These are phyloP conservation scores for Julus scanicus DNA, from an alignment of 2,888 invertebrate species.

Conservation along the genomic window DNA sequence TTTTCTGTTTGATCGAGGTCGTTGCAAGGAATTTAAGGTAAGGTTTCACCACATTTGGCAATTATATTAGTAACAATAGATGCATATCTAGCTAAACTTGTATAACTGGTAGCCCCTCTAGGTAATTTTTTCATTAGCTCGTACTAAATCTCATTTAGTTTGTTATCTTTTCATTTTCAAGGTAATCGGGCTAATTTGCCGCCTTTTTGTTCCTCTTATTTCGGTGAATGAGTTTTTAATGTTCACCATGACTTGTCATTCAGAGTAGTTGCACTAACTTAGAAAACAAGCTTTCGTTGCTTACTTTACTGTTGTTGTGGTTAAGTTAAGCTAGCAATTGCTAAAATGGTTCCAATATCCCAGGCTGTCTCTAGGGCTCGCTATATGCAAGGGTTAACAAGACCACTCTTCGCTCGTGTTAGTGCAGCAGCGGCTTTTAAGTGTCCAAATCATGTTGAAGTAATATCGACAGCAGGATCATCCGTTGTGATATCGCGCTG, in stretches of 20 bases:
- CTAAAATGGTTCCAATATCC: constrained; percentile 36
- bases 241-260: neutral
- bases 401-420: neutral
- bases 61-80: neutral
- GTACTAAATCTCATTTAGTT: neutral
- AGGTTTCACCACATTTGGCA: neutral
- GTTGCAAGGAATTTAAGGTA: neutral
- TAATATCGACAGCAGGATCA: neutral
- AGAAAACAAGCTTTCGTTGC: neutral
- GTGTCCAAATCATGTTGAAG: neutral
- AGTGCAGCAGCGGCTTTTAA: constrained; percentile 27
- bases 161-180: neutral
- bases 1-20: neutral
- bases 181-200: neutral
- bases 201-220: neutral
- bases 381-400: constrained; percentile 28
- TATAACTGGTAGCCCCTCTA: neutral
- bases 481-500: neutral
- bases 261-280: neutral
- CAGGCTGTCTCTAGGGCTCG: constrained; percentile 16
- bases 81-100: neutral
- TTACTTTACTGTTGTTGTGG: neutral
- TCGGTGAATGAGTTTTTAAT: neutral
- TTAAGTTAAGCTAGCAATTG: neutral
- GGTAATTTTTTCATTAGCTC: neutral